Percentiles rank a stretch among this genome's conserved stretches.
phyloP scores from a whole-genome alignment of 2,888 invertebrate species.

The Heliconius charithonia region DNA sequence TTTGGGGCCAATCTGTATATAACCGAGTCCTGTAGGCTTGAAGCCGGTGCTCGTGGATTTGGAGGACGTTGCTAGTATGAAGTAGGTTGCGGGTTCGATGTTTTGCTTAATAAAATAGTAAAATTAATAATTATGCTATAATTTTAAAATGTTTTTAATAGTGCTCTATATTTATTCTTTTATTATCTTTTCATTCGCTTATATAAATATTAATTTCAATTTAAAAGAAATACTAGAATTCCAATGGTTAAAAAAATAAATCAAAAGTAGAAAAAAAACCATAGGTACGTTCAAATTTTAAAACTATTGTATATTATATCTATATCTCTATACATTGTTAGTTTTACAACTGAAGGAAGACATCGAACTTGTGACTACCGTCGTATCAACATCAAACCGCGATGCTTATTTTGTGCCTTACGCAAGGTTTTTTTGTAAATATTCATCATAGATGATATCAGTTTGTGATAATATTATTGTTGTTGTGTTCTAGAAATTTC shows the following conservation, averaged over 20 bases:
- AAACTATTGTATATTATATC: background rate
- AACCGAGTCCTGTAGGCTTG: constrained; percentile 55
- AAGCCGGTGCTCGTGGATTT: constrained; percentile 25
- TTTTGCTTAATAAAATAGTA: background rate
- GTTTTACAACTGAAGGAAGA: background rate
- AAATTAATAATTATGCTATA: background rate
- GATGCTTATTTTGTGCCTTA: constrained; percentile 79
- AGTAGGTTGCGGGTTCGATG: constrained; percentile 39
- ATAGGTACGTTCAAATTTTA: background rate
- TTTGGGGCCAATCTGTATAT: constrained; percentile 76
- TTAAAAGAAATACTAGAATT: too few relatives aligned
- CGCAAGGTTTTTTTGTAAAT: constrained; percentile 65
- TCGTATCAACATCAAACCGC: constrained; percentile 55
- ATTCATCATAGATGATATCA: constrained; percentile 76
- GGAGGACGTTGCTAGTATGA: background rate
- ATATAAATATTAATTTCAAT: too few relatives aligned
- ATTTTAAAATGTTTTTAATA: background rate
- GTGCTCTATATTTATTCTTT: too few relatives aligned
- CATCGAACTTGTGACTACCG: background rate
- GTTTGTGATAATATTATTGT: constrained; percentile 69
- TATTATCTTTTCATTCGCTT: too few relatives aligned
- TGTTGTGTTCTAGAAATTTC: constrained; percentile 60
- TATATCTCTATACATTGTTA: background rate
- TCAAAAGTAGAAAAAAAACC: background rate
- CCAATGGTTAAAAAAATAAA: background rate